A percentile compares a stretch with the other conserved stretches of the same genome.
phyloP scores from a whole-genome alignment of 2,113 vertebrate genomes.

The Plecotus auritus region DNA sequence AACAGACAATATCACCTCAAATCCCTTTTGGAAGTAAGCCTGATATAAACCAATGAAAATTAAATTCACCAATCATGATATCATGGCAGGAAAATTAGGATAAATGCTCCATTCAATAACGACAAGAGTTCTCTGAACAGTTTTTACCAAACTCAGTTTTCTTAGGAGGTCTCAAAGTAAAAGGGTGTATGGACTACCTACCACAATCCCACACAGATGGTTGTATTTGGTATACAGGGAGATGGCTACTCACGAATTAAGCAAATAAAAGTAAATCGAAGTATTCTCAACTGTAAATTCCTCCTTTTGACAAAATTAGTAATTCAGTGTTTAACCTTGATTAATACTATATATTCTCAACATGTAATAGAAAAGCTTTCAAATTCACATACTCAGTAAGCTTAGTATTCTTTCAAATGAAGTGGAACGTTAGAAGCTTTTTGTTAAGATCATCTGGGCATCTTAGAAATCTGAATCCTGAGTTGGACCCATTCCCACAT shows the following conservation, averaged over 20 bases:
- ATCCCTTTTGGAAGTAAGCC: background rate
- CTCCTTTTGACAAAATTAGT: slow-evolving; percentile 4
- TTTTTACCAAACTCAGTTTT: background rate
- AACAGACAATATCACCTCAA: background rate
- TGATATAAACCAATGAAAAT: background rate
- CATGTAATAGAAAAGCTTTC: background rate
- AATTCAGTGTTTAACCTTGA: background rate
- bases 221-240: background rate
- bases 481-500: slow-evolving; percentile 44
- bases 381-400: slow-evolving; percentile 11
- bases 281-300: background rate
- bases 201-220: background rate
- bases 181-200: background rate
- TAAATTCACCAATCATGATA: background rate
- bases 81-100: background rate
- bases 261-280: slow-evolving; percentile 34
- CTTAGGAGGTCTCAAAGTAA: background rate
- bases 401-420: slow-evolving; percentile 18
- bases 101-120: background rate
- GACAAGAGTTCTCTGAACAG: background rate
- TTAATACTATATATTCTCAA: background rate
- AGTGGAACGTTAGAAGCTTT: slow-evolving; percentile 38
- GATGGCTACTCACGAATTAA: background rate
- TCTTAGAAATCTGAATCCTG: slow-evolving; percentile 36
- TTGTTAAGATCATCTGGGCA: slow-evolving; percentile 46